Evolutionary conservation across 2,113 vertebrate genomes (phyloP), one percentile per base, ranked within the genome.

Genomic region (Toxotes jaculatrix): DNA sequence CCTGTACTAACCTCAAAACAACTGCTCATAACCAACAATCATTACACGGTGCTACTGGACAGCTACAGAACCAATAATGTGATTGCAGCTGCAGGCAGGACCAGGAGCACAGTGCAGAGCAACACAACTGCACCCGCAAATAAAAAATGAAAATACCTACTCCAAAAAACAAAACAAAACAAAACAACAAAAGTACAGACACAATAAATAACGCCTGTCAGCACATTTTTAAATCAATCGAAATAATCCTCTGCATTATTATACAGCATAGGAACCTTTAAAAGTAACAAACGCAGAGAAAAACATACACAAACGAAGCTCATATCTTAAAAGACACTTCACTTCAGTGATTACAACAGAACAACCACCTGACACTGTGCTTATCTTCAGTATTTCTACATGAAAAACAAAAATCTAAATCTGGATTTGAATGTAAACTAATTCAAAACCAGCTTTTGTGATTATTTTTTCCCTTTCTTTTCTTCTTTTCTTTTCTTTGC

Each of bases 21-120:
- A 47, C 61, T 76, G 32, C 31, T 21, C 5, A 59, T 14, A 59
- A 64, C 64, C 56, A 64, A 27, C 42, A 68, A 45, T 76, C 70
- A 82, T 75, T 67, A 49, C 5, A 42, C 23, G 36, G 42, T 14
- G 38, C 7, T 4, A 55, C 70, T 27, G 23, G 10, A 43, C 34
- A 32, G 11, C 42, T 21, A 14, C 59, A 66, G 10, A 21, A 7
- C 2, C 55, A 57, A 49, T 71, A 64, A 34, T 19, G 23, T 65
- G 49, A 62, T 31, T 65, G 47, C 42, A 74, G 45, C 43, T 53
- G 51, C 27, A 66, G 64, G 66, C 19, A 62, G 23, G 13, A 16
- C 38, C 53, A 51, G 7, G 32, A 49, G 9, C 38, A 56, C 40
- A 53, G 34, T 23, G 27, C 16, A 61, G 10, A 78, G 68, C 11